phyloP scores from a whole-genome alignment of 2,797 vertebrate genomes.

The Dendrocincla tyrannina region DNA sequence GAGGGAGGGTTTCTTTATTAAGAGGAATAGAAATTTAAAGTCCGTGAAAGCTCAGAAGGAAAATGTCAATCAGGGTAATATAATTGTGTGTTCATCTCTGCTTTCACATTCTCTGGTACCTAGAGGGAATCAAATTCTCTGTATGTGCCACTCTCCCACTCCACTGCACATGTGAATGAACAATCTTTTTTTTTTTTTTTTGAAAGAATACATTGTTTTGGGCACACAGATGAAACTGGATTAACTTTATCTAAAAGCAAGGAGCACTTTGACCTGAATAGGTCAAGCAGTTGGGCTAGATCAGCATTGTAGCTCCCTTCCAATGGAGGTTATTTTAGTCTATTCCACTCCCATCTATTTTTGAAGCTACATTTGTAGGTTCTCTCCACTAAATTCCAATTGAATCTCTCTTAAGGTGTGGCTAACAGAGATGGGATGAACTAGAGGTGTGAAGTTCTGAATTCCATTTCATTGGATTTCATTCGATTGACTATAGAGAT shows the following conservation, averaged over 20 bases:
- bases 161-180: background rate
- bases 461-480: background rate
- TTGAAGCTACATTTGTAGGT: background rate
- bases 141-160: background rate
- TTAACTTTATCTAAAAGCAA: background rate
- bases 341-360: background rate
- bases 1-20: background rate
- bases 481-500: background rate
- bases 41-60: background rate
- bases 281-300: accelerated
- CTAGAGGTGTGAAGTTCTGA: background rate
- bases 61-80: background rate
- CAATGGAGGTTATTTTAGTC: background rate
- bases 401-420: background rate
- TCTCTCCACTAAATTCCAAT: background rate
- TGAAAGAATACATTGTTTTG: background rate
- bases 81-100: background rate
- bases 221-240: background rate
- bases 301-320: accelerated
- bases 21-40: background rate
- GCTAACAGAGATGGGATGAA: background rate
- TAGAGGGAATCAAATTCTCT: background rate
- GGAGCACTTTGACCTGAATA: background rate
- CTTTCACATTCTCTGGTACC: background rate
- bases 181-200: background rate